Base-by-base conservation (phyloP, 1,140 invertebrate genomes). In the Coelopa frigida region DNA sequence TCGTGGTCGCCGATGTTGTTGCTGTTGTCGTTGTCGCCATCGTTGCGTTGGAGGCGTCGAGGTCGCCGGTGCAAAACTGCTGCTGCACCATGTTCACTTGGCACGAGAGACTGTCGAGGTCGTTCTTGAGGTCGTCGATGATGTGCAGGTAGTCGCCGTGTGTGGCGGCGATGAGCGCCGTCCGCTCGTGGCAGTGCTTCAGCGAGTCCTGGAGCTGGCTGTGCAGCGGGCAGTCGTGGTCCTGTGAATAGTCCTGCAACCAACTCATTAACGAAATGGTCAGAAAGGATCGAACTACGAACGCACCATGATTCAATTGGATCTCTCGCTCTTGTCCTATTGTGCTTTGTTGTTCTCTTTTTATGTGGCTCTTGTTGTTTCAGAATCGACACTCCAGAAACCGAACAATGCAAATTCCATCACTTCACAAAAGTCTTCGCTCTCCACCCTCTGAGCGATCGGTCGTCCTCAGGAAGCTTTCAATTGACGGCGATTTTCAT, bases 71-170 rank as follows among this genome's bases (percentile, higher is more conserved):
- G 46, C n/a, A 29, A 26, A 49, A 44, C 5, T 53, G 36, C 14
- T 55, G 50, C 7, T 58, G 56, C n/a, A 61, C 58, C 32, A 56
- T 52, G 18, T 50, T 54, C 22, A 65, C 61, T 23, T 66, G 50
- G 17, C 52, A 48, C 5, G 57, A 57, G 3, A 58, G 32, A 32
- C 51, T 47, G 22, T 57, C 53, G 10, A 60, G 38, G 29, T 60
- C 57, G 3, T 47, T 49, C 10, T 53, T 54, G 17, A 59, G 53
- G 32, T 59, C 57, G 22, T 41, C 53, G 15, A 59, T 53, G 1
- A 59, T 55, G 35, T 44, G 50, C 3, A 55, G 35, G 31, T 59
- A 57, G 37, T 48, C 51, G 14, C 53, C 51, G 12, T 58, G 51
- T 4, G 59, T 59, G 8, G 53, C 44, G 35, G 61, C 48, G 55